Evolutionary conservation across 2,797 vertebrate species (phyloP).

Genomic region (Characodon lateralis): DNA sequence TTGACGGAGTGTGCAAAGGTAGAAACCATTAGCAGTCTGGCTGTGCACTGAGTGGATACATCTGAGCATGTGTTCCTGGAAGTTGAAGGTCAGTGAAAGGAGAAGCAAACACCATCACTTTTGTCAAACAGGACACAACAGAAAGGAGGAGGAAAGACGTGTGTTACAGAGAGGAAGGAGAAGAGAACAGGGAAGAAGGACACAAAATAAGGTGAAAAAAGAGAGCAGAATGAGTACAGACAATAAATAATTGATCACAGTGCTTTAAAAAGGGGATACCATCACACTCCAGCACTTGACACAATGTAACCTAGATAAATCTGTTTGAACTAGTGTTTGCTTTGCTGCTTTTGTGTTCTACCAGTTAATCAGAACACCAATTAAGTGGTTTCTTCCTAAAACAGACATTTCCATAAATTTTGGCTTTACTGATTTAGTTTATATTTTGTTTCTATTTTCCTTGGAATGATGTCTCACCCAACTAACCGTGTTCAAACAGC

Average conservation of each 20-base stretch:
- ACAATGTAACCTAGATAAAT: constrained; percentile 44
- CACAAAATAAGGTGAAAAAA: not conserved
- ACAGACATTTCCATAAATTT: too few relatives aligned
- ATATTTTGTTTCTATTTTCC: too few relatives aligned
- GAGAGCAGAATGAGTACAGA: constrained; percentile 25
- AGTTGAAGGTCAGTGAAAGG: constrained; percentile 75
- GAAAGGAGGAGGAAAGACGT: constrained; percentile 1
- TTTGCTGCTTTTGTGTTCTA: constrained; percentile 23
- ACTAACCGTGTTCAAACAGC: too few relatives aligned
- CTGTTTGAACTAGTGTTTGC: constrained; percentile 26
- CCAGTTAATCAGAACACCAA: constrained; percentile 21
- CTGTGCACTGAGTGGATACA: constrained; percentile 33
- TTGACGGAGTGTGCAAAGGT: constrained; percentile 44
- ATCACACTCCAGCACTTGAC: constrained; percentile 19
- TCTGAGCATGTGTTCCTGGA: constrained; percentile 37
- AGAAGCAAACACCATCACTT: constrained; percentile 67
- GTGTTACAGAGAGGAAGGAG: not conserved
- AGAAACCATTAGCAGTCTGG: constrained; percentile 68
- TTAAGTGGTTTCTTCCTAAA: too few relatives aligned
- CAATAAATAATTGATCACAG: constrained; percentile 52
- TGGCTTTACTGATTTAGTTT: too few relatives aligned
- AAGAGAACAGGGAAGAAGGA: not conserved
- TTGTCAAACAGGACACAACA: constrained; percentile 64
- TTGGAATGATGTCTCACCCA: too few relatives aligned
- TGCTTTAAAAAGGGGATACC: constrained; percentile 28